Percentiles rank a stretch among this genome's conserved stretches.
Conservation (phyloP, 2,888 invertebrate genomes). For the Orchesella flavescens region DNA sequence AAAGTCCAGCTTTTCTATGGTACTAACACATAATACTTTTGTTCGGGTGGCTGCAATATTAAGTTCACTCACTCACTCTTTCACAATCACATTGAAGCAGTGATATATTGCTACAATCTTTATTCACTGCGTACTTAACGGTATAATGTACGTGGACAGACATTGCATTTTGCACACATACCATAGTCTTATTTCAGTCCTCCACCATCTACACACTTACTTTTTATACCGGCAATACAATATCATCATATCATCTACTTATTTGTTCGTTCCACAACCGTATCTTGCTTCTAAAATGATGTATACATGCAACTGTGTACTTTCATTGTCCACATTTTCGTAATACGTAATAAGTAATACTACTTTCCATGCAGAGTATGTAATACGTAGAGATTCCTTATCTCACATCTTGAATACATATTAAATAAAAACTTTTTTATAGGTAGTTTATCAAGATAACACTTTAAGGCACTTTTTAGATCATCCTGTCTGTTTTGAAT, state of each 20-base stretch:
- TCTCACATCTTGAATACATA: too few species aligned
- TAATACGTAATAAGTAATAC: not conserved
- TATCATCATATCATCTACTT: too few species aligned
- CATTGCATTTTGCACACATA: too few species aligned
- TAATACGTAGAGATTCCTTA: too few species aligned
- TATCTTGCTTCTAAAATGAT: not conserved
- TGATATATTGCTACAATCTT: slow-evolving; percentile 1
- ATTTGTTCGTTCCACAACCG: not conserved
- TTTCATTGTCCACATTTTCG: not conserved
- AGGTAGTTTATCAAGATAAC: not conserved
- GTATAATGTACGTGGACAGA: not conserved
- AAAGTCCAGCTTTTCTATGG: not conserved
- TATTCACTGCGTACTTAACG: not conserved
- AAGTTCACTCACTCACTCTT: slow-evolving; percentile 3
- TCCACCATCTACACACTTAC: not conserved
- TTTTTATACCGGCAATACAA: not conserved
- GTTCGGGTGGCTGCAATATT: not conserved
- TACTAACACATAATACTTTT: not conserved
- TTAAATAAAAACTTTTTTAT: not conserved
- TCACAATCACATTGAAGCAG: not conserved
- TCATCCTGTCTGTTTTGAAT: not conserved
- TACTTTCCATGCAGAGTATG: not conserved
- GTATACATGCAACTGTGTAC: not conserved
- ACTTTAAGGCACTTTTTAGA: not conserved
- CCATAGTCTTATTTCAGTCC: not conserved